These are phyloP conservation scores for Sclerodermus sp. DNA, from an alignment of 2,888 invertebrate species.

Conservation along the genomic window DNA sequence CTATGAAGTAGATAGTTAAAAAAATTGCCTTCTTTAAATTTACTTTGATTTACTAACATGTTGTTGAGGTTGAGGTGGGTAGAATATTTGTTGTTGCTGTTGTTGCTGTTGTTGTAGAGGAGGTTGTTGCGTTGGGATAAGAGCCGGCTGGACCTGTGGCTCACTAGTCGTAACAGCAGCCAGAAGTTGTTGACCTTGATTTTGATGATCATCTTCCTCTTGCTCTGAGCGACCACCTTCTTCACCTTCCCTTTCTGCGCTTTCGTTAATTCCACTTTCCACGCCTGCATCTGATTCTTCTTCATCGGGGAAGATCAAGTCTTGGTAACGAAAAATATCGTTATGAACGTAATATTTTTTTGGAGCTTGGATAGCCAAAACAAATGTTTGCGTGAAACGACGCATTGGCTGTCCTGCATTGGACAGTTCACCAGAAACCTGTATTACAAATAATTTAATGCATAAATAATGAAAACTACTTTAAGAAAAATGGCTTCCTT, in stretches of 20 bases:
- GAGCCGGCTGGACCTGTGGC: slow-evolving; percentile 34
- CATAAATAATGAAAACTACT: not conserved
- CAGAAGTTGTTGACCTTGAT: slow-evolving; percentile 41
- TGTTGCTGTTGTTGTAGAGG: slow-evolving; percentile 39
- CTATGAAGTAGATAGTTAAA: slow-evolving; percentile 21
- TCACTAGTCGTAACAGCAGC: slow-evolving; percentile 36
- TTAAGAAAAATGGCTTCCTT: not conserved
- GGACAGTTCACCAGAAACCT: slow-evolving; percentile 94
- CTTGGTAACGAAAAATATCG: slow-evolving; percentile 98
- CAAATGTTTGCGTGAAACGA: slow-evolving; percentile 97
- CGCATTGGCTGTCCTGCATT: slow-evolving; percentile 97
- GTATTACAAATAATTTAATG: slow-evolving; percentile 23
- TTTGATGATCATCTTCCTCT: slow-evolving; percentile 65
- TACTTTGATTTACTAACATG: slow-evolving; percentile 26
- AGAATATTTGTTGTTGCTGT: slow-evolving; percentile 29
- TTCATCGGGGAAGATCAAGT: slow-evolving; percentile 52
- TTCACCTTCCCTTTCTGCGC: slow-evolving; percentile 60
- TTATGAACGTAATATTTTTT: slow-evolving; percentile 99
- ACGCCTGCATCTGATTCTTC: slow-evolving; percentile 49
- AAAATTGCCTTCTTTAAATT: not conserved
- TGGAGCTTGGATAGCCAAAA: slow-evolving; percentile 91
- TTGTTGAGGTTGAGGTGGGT: slow-evolving; percentile 40
- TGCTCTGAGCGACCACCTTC: slow-evolving; percentile 69
- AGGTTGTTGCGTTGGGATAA: slow-evolving; percentile 38
- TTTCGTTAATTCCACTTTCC: slow-evolving; percentile 42